Conservation (phyloP, 1,140 invertebrate species). For the Ceratoteleas bidentatus region DNA sequence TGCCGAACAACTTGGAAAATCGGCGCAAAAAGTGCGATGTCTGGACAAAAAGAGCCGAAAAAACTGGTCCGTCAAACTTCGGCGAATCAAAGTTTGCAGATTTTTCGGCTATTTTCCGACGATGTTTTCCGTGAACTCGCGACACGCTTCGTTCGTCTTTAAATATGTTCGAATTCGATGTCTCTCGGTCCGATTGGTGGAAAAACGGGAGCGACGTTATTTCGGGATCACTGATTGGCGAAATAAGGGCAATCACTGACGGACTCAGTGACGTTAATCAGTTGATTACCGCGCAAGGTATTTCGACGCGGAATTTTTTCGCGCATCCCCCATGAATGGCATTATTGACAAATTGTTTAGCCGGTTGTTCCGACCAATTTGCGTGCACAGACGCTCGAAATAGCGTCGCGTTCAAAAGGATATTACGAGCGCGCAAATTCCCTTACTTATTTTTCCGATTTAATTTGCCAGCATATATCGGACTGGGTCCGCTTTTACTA, state of each 20-base stretch:
- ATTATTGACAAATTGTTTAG: slow-evolving; percentile 34
- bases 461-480: slow-evolving; percentile 27
- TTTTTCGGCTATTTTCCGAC: too few relatives aligned
- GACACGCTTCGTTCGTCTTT: not conserved
- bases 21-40: not conserved
- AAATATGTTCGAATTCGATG: too few relatives aligned
- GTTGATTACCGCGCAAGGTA: slow-evolving; percentile 14
- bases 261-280: slow-evolving; percentile 19
- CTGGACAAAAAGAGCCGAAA: too few relatives aligned
- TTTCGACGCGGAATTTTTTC: slow-evolving; percentile 15
- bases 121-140: too few relatives aligned
- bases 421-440: slow-evolving; percentile 37
- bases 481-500: slow-evolving; percentile 30
- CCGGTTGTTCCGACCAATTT: slow-evolving; percentile 46
- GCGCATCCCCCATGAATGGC: not conserved
- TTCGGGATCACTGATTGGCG: not conserved
- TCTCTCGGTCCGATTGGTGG: not conserved
- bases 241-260: not conserved
- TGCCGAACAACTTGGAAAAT: slow-evolving; percentile 1
- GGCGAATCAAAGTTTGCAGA: too few relatives aligned
- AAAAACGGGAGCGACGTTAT: not conserved
- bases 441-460: slow-evolving; percentile 38
- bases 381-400: slow-evolving; percentile 12
- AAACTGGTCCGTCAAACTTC: too few relatives aligned
- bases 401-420: slow-evolving; percentile 19